These are phyloP conservation scores for Carcina quercana DNA, from an alignment of 2,888 invertebrate species.

Conservation along the genomic window DNA sequence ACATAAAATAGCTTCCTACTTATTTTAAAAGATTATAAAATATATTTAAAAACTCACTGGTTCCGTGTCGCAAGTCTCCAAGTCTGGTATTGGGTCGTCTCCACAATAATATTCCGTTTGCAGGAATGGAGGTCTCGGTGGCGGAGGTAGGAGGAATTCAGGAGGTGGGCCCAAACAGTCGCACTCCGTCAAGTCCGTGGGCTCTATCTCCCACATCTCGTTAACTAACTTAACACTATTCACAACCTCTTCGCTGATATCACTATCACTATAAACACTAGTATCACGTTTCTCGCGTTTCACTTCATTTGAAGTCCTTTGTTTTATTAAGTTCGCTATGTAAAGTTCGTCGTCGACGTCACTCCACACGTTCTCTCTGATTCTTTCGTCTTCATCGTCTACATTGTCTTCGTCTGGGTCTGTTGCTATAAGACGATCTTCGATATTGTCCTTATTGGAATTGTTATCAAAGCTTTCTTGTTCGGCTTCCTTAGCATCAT, in stretches of 20 bases:
- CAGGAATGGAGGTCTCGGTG: conserved; percentile 82
- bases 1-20: too few species aligned
- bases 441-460: conserved; percentile 15
- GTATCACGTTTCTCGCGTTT: conserved; percentile 67
- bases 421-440: conserved; percentile 46
- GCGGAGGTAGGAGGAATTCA: conserved; percentile 83
- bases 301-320: conserved; percentile 62
- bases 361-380: conserved; percentile 64
- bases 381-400: conserved; percentile 54
- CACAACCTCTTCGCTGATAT: conserved; percentile 68
- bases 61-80: conserved; percentile 84
- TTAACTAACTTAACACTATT: conserved; percentile 70
- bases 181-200: conserved; percentile 81
- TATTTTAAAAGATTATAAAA: too few species aligned
- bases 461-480: conserved; percentile 20
- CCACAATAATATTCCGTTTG: conserved; percentile 81
- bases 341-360: conserved; percentile 68
- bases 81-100: conserved; percentile 80
- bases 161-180: conserved; percentile 85
- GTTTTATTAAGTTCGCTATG: conserved; percentile 62
- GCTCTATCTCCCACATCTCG: conserved; percentile 82
- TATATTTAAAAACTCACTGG: conserved; percentile 75
- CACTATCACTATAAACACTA: conserved; percentile 58
- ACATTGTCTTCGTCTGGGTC: conserved; percentile 25
- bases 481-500: conserved; percentile 26